Evolutionary conservation across 2,113 vertebrate genomes (phyloP).

Genomic region (Cyprinodon brontotheroides): DNA sequence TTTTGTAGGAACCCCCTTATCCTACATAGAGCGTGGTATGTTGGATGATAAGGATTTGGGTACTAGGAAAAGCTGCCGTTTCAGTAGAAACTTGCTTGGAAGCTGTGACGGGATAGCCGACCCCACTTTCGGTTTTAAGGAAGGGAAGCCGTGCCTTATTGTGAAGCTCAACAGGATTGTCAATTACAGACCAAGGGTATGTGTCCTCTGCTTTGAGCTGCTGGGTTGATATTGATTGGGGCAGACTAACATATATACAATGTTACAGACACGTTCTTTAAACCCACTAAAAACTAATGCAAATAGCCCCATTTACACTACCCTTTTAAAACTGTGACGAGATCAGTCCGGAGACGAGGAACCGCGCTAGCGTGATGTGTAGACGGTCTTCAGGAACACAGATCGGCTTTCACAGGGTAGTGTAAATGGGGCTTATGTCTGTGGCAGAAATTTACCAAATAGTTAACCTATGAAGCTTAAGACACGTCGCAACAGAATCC

Average conservation of each 20-base stretch:
- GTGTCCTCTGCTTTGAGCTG: slow-evolving; percentile 29
- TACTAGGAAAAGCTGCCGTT: slow-evolving; percentile 83
- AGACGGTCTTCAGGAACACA: too few species aligned
- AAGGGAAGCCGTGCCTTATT: slow-evolving; percentile 89
- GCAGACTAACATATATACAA: neutral
- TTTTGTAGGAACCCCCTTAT: slow-evolving; percentile 53
- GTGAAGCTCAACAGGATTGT: slow-evolving; percentile 95
- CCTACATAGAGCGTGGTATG: slow-evolving; percentile 77
- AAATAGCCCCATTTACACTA: too few species aligned
- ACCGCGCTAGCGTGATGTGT: too few species aligned
- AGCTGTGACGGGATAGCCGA: slow-evolving; percentile 84
- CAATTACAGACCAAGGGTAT: slow-evolving; percentile 89
- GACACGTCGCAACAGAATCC: too few species aligned
- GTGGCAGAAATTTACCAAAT: too few species aligned
- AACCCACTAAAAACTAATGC: too few species aligned
- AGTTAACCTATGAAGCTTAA: too few species aligned
- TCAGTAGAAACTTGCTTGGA: slow-evolving; percentile 79
- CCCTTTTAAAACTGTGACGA: too few species aligned
- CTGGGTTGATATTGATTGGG: neutral
- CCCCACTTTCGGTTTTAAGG: slow-evolving; percentile 79
- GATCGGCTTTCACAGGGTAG: too few species aligned
- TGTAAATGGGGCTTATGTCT: too few species aligned
- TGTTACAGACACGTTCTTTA: neutral
- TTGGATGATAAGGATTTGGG: slow-evolving; percentile 55
- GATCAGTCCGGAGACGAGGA: too few species aligned